phyloP scores from a whole-genome alignment of 1,140 invertebrate species.

The Drosophila micromelanica region DNA sequence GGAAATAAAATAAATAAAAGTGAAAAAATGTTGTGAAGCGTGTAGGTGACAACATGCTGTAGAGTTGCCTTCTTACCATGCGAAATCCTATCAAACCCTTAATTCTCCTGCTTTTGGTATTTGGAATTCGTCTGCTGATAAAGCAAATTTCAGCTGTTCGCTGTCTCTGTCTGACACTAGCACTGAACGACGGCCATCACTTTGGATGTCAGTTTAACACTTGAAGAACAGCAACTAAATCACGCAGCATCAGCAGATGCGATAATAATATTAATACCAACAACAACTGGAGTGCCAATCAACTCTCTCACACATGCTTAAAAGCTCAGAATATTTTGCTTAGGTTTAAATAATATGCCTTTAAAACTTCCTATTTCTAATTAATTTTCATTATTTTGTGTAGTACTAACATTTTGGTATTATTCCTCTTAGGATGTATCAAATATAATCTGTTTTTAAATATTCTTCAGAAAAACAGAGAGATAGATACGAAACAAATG shows the following conservation, averaged over 20 bases:
- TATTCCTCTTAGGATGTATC: too few relatives aligned
- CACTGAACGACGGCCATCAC: conserved; percentile 2
- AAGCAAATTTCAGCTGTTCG: conserved; percentile 10
- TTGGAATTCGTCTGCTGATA: conserved; percentile 17
- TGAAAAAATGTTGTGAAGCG: conserved; percentile 4
- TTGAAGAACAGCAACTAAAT: conserved; percentile 15
- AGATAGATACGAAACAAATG: too few relatives aligned
- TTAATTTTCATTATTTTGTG: background rate
- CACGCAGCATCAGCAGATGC: background rate
- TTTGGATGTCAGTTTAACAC: conserved; percentile 12
- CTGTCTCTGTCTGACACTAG: background rate
- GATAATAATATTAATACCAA: background rate
- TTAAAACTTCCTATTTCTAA: background rate
- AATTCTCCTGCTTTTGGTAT: background rate
- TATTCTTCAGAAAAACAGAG: too few relatives aligned
- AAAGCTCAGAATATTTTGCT: background rate
- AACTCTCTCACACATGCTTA: conserved; percentile 4
- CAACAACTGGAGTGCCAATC: conserved; percentile 3
- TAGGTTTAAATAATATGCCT: too few relatives aligned
- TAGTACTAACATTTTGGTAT: background rate
- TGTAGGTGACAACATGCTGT: conserved; percentile 11
- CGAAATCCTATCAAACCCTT: background rate
- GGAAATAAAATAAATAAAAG: conserved; percentile 4
- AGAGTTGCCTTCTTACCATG: conserved; percentile 12
- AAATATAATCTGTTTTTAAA: too few relatives aligned